Percentiles rank a stretch among this genome's conserved stretches.
phyloP scores from a whole-genome alignment of 2,888 invertebrate species.

The Agrotis puta region DNA sequence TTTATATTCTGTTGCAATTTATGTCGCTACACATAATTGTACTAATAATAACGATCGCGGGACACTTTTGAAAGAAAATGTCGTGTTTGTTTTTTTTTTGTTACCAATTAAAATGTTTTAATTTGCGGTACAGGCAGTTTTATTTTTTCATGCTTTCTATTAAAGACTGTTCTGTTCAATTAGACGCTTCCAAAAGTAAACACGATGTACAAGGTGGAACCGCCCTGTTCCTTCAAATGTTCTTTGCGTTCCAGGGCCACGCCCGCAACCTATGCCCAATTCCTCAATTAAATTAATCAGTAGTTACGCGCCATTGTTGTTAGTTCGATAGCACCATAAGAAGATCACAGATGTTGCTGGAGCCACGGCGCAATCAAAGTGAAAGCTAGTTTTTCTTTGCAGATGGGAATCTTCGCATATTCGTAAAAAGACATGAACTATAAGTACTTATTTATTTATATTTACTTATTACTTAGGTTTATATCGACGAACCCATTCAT shows the following conservation, averaged over 20 bases:
- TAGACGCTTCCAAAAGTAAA: neutral
- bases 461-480: no score
- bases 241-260: no score
- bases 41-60: slow-evolving; percentile 1
- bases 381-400: slow-evolving; percentile 15
- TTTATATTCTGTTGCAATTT: slow-evolving; percentile 15
- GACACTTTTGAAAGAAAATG: slow-evolving; percentile 9
- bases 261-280: no score
- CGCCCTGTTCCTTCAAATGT: no score
- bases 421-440: neutral
- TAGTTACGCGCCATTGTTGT: neutral
- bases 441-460: no score
- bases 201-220: no score
- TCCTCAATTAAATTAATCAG: no score
- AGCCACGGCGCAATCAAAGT: neutral
- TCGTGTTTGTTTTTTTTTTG: slow-evolving; percentile 18
- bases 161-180: neutral
- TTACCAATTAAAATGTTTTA: slow-evolving; percentile 55
- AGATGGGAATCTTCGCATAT: slow-evolving; percentile 3
- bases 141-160: slow-evolving; percentile 23
- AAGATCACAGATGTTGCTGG: no score
- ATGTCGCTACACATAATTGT: slow-evolving; percentile 15
- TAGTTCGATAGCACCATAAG: neutral
- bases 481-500: neutral
- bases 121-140: slow-evolving; percentile 25